These are phyloP conservation scores for Pterobdella sp. DNA, from an alignment of 2,888 invertebrate genomes.

Conservation along the genomic window DNA sequence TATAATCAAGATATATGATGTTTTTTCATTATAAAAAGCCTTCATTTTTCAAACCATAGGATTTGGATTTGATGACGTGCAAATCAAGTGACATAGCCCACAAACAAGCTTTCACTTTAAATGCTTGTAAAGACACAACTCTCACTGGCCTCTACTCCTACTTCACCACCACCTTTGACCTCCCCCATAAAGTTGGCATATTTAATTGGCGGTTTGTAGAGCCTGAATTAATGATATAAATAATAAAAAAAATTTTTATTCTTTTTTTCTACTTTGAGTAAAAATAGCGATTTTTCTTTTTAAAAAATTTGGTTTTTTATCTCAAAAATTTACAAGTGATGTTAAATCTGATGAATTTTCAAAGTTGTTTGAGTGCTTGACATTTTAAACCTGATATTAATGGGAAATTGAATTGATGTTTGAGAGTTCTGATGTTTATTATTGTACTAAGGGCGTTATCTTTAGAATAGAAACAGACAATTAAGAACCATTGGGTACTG, in stretches of 20 bases:
- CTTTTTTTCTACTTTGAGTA: neutral
- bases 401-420: too few species aligned
- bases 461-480: too few species aligned
- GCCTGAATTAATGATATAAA: slow-evolving; percentile 1
- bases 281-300: neutral
- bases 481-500: too few species aligned
- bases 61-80: slow-evolving; percentile 68
- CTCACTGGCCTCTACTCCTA: slow-evolving; percentile 79
- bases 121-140: slow-evolving; percentile 60
- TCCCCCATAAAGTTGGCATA: slow-evolving; percentile 30
- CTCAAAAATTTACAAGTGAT: too few species aligned
- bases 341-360: too few species aligned
- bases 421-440: too few species aligned
- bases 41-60: slow-evolving; percentile 55
- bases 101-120: slow-evolving; percentile 61
- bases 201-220: too few species aligned
- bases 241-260: neutral
- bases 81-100: slow-evolving; percentile 58
- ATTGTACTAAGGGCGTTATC: too few species aligned
- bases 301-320: neutral
- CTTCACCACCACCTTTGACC: slow-evolving; percentile 62
- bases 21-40: too few species aligned
- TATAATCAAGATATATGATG: too few species aligned
- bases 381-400: too few species aligned
- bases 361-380: too few species aligned